Percentiles rank a stretch among this genome's conserved stretches.
Evolutionary conservation across 2,797 vertebrate genomes (phyloP).

Genomic region (Lepidocolaptes lacrymiger): DNA sequence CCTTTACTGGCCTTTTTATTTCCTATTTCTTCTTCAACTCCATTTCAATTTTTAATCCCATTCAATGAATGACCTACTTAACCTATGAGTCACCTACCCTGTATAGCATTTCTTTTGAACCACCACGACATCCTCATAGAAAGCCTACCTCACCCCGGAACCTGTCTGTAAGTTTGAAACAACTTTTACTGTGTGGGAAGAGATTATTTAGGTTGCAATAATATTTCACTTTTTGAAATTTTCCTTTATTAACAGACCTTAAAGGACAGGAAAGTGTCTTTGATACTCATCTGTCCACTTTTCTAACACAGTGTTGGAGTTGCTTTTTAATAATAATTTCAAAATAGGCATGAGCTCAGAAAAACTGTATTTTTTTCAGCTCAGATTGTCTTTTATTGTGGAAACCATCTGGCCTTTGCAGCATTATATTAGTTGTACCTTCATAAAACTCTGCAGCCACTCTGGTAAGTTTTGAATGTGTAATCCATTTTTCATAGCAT

Average conservation of each 20-base stretch:
- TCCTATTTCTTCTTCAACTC: neutral
- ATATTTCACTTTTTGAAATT: neutral
- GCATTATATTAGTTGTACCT: neutral
- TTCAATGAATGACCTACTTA: neutral
- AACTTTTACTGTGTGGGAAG: neutral
- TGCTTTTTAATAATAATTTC: neutral
- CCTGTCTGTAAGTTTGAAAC: neutral
- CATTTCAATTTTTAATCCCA: neutral
- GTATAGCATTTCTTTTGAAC: neutral
- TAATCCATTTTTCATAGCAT: neutral
- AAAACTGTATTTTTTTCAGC: neutral
- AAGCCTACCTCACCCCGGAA: neutral
- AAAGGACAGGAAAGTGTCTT: neutral
- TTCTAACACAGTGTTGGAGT: neutral
- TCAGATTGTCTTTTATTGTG: neutral
- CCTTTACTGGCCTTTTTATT: neutral
- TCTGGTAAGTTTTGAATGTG: neutral
- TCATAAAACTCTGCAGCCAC: neutral
- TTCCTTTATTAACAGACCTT: neutral
- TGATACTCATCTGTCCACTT: neutral
- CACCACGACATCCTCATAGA: neutral
- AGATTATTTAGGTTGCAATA: neutral
- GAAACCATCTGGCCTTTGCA: constrained; percentile 14
- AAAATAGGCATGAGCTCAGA: neutral
- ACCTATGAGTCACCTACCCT: neutral